Base-by-base conservation (phyloP, 2,797 vertebrate genomes). In the Hypotaenidia philippensis region DNA sequence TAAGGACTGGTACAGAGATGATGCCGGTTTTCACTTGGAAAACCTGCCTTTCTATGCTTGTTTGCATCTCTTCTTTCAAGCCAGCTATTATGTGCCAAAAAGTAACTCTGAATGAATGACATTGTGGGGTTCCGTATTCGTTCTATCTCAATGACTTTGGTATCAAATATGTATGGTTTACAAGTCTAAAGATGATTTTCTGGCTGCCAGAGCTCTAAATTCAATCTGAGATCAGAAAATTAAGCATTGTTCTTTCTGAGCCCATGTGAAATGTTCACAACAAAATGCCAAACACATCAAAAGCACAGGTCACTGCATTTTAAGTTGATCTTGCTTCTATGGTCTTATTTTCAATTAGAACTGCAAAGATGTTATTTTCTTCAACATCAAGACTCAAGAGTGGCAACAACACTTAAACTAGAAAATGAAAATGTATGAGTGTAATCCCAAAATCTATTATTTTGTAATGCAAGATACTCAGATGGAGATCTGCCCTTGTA, bases 11-110 rank as follows among this genome's bases (percentile, higher is more conserved):
- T 49, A 50, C 7, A 87, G 77, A 88, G 29, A 38, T 25, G 25
- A 64, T 76, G 16, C 4, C 63, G 21, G 13, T 72, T 96, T 95
- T 89, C 82, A 77, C 57, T 72, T 40, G 82, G 57, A 90, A 95
- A 93, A 29, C 26, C 34, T 1, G 2, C 68, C 68, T 64, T 47
- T 83, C 13, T 71, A 41, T 85, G 45, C 85, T 92, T 81, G 83
- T 89, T 77, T 60, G 27, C 11, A 69, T 59, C 64, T 87, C 66
- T 65, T 71, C 71, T 93, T 93, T 40, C 56, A 89, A 87, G 32
- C 27, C 52, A 81, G 41, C 59, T 77, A 32, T 68, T 53, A 41
- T 38, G 10, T 50, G 69, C 45, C 85, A 79, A 93, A 97, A 92
- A 29, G 7, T 78, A 83, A 49, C 61, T 69, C 85, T 65, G 52